These are phyloP conservation scores for Heteromyza rotundicornis DNA, from an alignment of 2,888 invertebrate genomes.

Conservation along the genomic window DNA sequence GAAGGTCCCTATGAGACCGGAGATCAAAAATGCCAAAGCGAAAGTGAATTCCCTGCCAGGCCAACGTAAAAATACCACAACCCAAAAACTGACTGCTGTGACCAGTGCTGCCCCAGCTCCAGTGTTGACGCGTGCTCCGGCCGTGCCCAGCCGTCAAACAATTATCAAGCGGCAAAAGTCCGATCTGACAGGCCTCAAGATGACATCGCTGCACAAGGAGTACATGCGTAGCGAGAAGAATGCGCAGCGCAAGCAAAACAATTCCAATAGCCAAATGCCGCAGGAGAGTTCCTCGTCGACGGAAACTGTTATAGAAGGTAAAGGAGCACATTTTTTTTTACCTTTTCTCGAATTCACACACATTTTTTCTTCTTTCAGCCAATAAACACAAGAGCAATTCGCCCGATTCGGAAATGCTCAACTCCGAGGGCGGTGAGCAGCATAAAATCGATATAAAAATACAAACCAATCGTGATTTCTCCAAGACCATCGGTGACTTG, in stretches of 20 bases:
- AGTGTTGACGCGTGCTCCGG: slow-evolving; percentile 10
- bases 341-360: not conserved
- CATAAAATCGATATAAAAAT: slow-evolving; percentile 62
- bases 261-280: slow-evolving; percentile 27
- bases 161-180: slow-evolving; percentile 67
- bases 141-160: slow-evolving; percentile 40
- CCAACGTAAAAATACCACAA: slow-evolving; percentile 33
- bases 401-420: slow-evolving; percentile 5
- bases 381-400: slow-evolving; percentile 1
- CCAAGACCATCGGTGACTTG: slow-evolving; percentile 61
- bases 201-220: slow-evolving; percentile 61
- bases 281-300: slow-evolving; percentile 33
- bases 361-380: not conserved
- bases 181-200: slow-evolving; percentile 69
- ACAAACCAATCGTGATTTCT: slow-evolving; percentile 62
- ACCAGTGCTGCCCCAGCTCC: slow-evolving; percentile 19
- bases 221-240: slow-evolving; percentile 61
- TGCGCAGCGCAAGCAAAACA: slow-evolving; percentile 38
- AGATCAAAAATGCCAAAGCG: slow-evolving; percentile 59
- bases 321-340: not conserved
- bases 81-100: slow-evolving; percentile 19
- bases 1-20: slow-evolving; percentile 43
- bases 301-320: slow-evolving; percentile 32
- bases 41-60: slow-evolving; percentile 57
- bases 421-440: slow-evolving; percentile 34